Evolutionary conservation across 2,888 invertebrate species (phyloP).

Genomic region (Mylabris sibirica): DNA sequence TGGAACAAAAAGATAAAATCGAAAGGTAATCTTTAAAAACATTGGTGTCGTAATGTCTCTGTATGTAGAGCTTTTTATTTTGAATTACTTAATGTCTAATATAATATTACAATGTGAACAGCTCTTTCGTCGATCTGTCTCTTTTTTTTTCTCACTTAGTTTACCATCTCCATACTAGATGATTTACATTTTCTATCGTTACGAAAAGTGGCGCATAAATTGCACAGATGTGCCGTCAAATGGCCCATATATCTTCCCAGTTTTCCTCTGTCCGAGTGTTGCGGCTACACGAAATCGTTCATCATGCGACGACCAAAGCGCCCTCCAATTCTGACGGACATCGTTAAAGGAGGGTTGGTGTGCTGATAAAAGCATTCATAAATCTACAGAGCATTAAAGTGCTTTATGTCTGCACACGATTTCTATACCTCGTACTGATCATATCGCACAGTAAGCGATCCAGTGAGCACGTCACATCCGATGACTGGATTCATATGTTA

Average conservation of each 20-base stretch:
- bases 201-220: constrained; percentile 59
- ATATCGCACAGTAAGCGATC: constrained; percentile 48
- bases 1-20: constrained; percentile 20
- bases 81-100: neutral
- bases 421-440: constrained; percentile 53
- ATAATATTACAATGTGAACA: neutral
- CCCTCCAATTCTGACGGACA: constrained; percentile 53
- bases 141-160: constrained; percentile 14
- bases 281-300: constrained; percentile 51
- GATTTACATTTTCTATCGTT: constrained; percentile 60
- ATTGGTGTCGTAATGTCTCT: neutral
- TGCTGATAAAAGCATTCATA: constrained; percentile 59
- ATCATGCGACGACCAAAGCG: constrained; percentile 51
- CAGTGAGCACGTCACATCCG: constrained; percentile 52
- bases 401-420: constrained; percentile 56
- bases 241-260: constrained; percentile 55
- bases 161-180: constrained; percentile 37
- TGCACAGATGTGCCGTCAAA: constrained; percentile 59
- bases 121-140: neutral
- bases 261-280: constrained; percentile 52
- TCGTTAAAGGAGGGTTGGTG: constrained; percentile 56
- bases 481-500: constrained; percentile 47
- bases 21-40: neutral
- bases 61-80: neutral
- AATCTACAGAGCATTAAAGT: constrained; percentile 55